Percentiles rank a stretch among this genome's conserved stretches.
These are phyloP conservation scores for Leptarthrus brevirostris DNA, from an alignment of 2,888 invertebrate genomes.

Conservation along the genomic window DNA sequence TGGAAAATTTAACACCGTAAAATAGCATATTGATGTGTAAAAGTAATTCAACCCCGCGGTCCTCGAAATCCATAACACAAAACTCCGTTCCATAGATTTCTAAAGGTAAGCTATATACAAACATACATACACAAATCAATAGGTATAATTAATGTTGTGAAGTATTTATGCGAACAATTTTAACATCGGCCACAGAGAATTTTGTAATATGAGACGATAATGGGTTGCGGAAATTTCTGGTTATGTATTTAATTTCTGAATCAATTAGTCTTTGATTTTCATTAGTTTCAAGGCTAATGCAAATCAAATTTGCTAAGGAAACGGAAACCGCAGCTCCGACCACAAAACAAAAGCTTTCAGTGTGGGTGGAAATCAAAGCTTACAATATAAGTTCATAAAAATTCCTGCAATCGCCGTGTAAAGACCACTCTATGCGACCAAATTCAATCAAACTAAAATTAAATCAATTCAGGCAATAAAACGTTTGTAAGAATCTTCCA, in stretches of 20 bases:
- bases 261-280: background rate
- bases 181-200: conserved; percentile 7
- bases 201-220: conserved; percentile 48
- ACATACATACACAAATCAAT: too few relatives aligned
- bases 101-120: too few relatives aligned
- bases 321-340: too few relatives aligned
- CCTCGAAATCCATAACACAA: too few relatives aligned
- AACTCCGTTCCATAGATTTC: too few relatives aligned
- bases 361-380: too few relatives aligned
- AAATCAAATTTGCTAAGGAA: background rate
- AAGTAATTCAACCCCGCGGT: too few relatives aligned
- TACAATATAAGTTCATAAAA: background rate
- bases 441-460: conserved; percentile 24
- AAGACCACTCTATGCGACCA: conserved; percentile 10
- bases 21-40: too few relatives aligned
- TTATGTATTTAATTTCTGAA: too few relatives aligned
- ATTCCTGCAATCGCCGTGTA: conserved; percentile 7
- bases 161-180: background rate
- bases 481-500: background rate
- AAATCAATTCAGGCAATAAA: conserved; percentile 19
- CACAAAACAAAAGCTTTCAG: background rate
- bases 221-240: conserved; percentile 34
- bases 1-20: too few relatives aligned
- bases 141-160: too few relatives aligned
- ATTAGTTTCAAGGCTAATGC: too few relatives aligned